Conservation (phyloP, 2,797 vertebrate genomes). For the Falco cherrug region DNA sequence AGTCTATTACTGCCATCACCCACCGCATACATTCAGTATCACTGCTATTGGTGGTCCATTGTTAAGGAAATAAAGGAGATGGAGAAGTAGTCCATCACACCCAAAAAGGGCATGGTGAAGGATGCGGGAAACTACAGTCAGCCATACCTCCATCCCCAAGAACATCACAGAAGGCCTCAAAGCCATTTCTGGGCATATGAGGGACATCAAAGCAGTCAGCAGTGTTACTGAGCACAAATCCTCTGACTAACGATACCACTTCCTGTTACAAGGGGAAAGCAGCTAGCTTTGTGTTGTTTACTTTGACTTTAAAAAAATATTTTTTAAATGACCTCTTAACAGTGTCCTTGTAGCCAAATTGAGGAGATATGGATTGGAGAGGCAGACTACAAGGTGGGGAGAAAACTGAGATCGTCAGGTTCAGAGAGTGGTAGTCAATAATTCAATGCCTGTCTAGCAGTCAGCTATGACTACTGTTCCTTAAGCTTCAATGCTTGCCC, state of each 20-base stretch:
- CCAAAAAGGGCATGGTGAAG: background rate
- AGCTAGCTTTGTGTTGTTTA: background rate
- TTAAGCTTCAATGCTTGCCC: background rate
- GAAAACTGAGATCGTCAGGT: background rate
- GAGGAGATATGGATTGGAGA: background rate
- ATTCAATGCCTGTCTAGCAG: background rate
- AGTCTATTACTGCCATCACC: too few relatives aligned
- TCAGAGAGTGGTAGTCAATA: background rate
- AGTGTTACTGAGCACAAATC: background rate
- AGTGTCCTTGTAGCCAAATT: background rate
- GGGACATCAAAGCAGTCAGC: background rate
- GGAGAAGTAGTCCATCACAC: too few relatives aligned
- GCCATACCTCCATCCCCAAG: background rate
- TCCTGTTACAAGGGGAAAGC: background rate
- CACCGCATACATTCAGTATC: too few relatives aligned
- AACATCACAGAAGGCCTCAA: background rate
- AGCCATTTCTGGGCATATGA: background rate
- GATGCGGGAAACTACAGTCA: background rate
- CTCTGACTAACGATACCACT: background rate
- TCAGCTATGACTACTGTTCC: background rate
- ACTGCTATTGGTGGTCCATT: too few relatives aligned
- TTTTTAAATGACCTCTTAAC: background rate
- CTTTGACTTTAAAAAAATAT: background rate
- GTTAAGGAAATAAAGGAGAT: too few relatives aligned
- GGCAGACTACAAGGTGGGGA: background rate